Conservation (phyloP, 1,140 invertebrate genomes). For the Diprion similis region DNA sequence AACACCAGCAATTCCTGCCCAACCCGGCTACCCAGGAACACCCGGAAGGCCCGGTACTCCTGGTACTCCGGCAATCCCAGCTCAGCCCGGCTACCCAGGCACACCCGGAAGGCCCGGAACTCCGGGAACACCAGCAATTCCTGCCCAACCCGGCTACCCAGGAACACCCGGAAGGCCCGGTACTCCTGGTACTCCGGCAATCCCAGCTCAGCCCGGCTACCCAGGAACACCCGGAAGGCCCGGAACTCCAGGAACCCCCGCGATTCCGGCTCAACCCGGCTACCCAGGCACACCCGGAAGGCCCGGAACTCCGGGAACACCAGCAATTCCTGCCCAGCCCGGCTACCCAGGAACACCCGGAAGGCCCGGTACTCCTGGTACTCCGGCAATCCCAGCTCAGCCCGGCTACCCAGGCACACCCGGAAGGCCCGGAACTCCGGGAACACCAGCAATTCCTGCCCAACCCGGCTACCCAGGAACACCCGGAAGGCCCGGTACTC, state of each 20-base stretch:
- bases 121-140: slow-evolving; percentile 27
- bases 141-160: slow-evolving; percentile 18
- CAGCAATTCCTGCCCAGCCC: slow-evolving; percentile 15
- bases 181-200: slow-evolving; percentile 42
- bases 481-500: no score
- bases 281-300: slow-evolving; percentile 15
- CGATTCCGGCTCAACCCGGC: slow-evolving; percentile 34
- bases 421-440: no score
- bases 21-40: slow-evolving; percentile 34
- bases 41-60: slow-evolving; percentile 38
- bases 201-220: slow-evolving; percentile 40
- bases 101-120: background rate
- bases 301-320: no score
- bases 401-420: no score
- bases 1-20: slow-evolving; percentile 14
- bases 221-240: slow-evolving; percentile 25
- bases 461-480: slow-evolving; percentile 59
- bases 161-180: slow-evolving; percentile 38
- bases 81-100: background rate
- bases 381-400: no score
- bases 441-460: no score
- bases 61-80: slow-evolving; percentile 24
- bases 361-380: no score
- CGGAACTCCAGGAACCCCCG: slow-evolving; percentile 24
- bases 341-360: no score